Evolutionary conservation across 2,797 vertebrate species (phyloP).

Genomic region (Leptatherina wallacei): DNA sequence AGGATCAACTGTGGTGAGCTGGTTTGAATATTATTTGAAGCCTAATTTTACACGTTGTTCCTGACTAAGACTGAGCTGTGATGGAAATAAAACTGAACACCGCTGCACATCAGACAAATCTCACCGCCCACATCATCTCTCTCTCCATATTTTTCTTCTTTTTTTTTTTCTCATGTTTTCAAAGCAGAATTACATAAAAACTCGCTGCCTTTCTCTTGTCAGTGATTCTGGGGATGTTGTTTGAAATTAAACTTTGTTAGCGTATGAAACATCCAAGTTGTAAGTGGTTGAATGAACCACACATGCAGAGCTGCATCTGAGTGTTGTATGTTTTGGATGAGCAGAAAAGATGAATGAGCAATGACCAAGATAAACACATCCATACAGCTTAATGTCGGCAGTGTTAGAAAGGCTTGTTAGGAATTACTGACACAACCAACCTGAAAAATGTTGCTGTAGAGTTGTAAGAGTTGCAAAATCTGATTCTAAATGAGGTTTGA

Average conservation of each 20-base stretch:
- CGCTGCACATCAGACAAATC: conserved; percentile 6
- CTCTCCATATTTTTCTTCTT: background rate
- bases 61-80: background rate
- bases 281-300: background rate
- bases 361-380: background rate
- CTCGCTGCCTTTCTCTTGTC: conserved; percentile 7
- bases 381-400: background rate
- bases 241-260: conserved; percentile 9
- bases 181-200: conserved; percentile 1
- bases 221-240: background rate
- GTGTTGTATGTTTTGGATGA: background rate
- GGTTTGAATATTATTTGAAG: background rate
- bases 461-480: too few relatives aligned
- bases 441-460: too few relatives aligned
- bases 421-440: too few relatives aligned
- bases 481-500: too few relatives aligned
- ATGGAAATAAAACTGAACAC: conserved; percentile 7
- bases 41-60: background rate
- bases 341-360: background rate
- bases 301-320: background rate
- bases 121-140: conserved; percentile 8
- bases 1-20: background rate
- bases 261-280: background rate
- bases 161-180: background rate
- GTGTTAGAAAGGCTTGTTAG: too few relatives aligned